phyloP scores from a whole-genome alignment of 1,140 invertebrate species.

The Pseudomyrmex pallidus region DNA sequence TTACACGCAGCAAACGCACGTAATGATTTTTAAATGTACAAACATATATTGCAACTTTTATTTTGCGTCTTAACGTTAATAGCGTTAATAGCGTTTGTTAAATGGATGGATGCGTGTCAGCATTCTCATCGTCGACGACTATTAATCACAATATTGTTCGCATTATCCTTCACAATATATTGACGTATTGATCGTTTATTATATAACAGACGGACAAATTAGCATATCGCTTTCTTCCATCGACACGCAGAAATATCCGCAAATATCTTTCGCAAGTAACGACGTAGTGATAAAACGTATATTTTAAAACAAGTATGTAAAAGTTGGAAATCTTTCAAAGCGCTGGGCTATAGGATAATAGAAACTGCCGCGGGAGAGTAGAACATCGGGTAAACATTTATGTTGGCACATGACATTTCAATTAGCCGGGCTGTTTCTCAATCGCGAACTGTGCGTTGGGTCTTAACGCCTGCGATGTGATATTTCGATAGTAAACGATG shows the following conservation, averaged over 20 bases:
- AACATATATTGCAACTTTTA: constrained; percentile 2
- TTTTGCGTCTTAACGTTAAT: neutral
- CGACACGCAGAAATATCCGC: no score
- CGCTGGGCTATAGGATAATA: neutral
- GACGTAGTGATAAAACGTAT: neutral
- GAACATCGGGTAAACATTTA: constrained; percentile 18
- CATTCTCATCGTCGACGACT: neutral
- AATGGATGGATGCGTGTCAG: neutral
- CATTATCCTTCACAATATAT: neutral
- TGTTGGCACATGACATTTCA: constrained; percentile 8
- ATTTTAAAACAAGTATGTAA: neutral
- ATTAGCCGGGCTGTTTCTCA: constrained; percentile 40
- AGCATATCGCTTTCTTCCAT: neutral
- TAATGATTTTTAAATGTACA: neutral
- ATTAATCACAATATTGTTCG: constrained; percentile 43
- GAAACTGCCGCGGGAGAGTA: neutral
- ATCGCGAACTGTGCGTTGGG: neutral
- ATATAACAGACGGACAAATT: neutral
- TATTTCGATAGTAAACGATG: constrained; percentile 43
- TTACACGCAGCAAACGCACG: neutral
- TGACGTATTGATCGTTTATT: neutral
- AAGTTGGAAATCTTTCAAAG: neutral
- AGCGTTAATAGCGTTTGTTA: constrained; percentile 16
- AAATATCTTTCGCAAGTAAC: neutral
- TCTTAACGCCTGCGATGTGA: constrained; percentile 1